Evolutionary conservation across 2,888 invertebrate genomes (phyloP).

Genomic region (Drosophila pegasa): DNA sequence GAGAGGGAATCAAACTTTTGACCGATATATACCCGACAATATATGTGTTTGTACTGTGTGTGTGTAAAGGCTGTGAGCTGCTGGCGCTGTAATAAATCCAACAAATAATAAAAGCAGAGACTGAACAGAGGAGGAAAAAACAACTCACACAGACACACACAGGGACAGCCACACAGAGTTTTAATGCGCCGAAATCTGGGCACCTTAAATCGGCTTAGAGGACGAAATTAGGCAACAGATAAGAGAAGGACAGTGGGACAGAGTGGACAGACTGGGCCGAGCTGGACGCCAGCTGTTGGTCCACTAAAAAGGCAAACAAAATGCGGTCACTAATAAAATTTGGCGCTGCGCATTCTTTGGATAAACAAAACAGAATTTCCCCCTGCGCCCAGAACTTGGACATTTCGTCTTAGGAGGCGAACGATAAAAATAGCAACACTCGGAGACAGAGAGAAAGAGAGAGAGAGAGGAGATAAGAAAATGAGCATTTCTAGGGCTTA

Average conservation of each 20-base stretch:
- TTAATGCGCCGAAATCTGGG: conserved; percentile 69
- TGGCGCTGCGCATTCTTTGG: conserved; percentile 42
- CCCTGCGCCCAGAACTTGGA: conserved; percentile 17
- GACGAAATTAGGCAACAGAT: conserved; percentile 67
- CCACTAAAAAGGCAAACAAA: conserved; percentile 67
- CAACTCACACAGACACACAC: conserved; percentile 9
- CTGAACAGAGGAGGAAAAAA: conserved; percentile 4
- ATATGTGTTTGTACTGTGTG: background rate
- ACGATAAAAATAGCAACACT: conserved; percentile 70
- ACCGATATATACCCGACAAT: conserved; percentile 52
- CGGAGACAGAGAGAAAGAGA: conserved; percentile 7
- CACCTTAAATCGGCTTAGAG: conserved; percentile 75
- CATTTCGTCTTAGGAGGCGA: conserved; percentile 69
- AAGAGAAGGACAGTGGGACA: conserved; percentile 21
- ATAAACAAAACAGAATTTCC: conserved; percentile 24
- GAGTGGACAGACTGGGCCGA: conserved; percentile 8
- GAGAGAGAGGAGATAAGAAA: conserved; percentile 5
- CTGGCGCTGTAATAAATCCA: conserved; percentile 53
- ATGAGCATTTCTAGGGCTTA: conserved; percentile 43
- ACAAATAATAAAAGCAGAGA: conserved; percentile 43
- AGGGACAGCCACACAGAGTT: conserved; percentile 40
- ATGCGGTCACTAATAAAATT: conserved; percentile 71
- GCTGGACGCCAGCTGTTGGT: conserved; percentile 60
- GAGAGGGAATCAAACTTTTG: conserved; percentile 62
- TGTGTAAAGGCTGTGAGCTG: conserved; percentile 20